Evolutionary conservation across 2,113 vertebrate species (phyloP).

Genomic region (Neopipo cinnamomea): DNA sequence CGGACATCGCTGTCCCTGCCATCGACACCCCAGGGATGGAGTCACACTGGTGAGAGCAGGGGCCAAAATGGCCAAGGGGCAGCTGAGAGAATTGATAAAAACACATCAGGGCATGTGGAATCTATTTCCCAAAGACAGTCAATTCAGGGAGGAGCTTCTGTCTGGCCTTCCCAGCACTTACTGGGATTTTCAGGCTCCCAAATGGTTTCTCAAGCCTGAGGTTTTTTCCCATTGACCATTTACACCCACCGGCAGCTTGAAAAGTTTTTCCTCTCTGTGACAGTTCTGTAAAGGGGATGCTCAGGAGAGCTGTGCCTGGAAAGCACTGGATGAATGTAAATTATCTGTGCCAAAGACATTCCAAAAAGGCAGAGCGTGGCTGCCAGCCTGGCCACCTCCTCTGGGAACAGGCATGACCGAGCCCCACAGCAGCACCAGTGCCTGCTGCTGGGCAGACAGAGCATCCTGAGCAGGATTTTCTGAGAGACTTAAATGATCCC

Average conservation of each 20-base stretch:
- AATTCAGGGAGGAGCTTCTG: not conserved
- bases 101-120: fast-evolving
- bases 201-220: not conserved
- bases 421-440: not conserved
- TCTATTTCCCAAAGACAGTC: not conserved
- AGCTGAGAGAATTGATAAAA: not conserved
- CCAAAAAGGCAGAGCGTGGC: not conserved
- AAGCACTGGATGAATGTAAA: not conserved
- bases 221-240: fast-evolving
- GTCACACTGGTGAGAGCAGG: not conserved
- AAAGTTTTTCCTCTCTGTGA: not conserved
- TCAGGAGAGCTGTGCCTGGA: not conserved
- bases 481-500: not conserved
- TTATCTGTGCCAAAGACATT: not conserved
- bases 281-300: not conserved
- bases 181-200: not conserved
- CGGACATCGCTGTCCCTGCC: not conserved
- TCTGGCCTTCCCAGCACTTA: not conserved
- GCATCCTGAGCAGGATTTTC: not conserved
- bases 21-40: not conserved
- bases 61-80: not conserved
- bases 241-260: not conserved
- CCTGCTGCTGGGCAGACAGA: not conserved
- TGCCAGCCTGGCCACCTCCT: not conserved
- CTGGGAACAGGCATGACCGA: fast-evolving